Conservation (phyloP, 2,888 invertebrate species). For the Megalurothrips usitatus region DNA sequence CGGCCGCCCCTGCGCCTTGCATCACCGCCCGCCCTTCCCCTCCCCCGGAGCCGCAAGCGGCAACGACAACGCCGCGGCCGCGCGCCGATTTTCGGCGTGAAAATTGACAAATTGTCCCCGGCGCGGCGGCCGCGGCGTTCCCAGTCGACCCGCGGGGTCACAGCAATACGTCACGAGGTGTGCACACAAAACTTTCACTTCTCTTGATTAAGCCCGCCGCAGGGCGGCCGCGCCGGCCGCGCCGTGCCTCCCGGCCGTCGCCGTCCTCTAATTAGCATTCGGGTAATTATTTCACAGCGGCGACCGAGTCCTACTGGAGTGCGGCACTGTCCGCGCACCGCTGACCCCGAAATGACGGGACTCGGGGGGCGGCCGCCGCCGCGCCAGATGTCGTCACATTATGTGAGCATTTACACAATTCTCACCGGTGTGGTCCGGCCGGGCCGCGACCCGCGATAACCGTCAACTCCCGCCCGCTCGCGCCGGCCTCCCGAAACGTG, state of each 20-base stretch:
- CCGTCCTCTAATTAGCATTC: constrained; percentile 17
- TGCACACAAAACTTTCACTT: constrained; percentile 20
- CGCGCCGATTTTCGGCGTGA: constrained; percentile 1
- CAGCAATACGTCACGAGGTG: neutral
- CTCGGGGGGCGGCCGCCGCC: neutral
- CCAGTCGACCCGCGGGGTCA: neutral
- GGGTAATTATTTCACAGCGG: constrained; percentile 3
- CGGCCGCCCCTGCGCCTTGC: neutral
- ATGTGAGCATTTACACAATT: constrained; percentile 25
- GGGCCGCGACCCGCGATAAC: no score
- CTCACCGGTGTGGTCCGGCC: no score
- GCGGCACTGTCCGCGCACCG: neutral
- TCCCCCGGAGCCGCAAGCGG: neutral
- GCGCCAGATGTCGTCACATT: constrained; percentile 25
- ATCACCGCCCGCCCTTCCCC: neutral
- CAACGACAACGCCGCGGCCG: neutral
- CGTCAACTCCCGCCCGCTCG: no score
- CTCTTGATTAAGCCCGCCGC: constrained; percentile 8
- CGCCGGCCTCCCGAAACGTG: no score
- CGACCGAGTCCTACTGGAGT: neutral
- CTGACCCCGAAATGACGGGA: constrained; percentile 8
- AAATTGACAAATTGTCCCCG: neutral
- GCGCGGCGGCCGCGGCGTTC: neutral
- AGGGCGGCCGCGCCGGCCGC: no score
- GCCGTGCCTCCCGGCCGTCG: neutral